Conservation (phyloP, 2,888 invertebrate genomes). For the Orchesella flavescens region DNA sequence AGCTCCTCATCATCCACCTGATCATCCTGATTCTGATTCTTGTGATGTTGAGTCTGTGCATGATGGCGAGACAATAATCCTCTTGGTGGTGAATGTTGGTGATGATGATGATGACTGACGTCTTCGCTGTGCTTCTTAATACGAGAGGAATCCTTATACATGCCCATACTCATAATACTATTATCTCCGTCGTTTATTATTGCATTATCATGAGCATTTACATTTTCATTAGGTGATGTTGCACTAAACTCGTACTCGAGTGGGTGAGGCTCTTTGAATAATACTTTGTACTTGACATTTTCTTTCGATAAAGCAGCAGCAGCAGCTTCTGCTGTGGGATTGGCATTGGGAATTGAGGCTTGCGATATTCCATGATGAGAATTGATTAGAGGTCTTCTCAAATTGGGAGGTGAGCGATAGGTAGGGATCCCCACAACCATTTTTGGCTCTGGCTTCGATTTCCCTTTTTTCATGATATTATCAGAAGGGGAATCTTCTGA, state of each 20-base stretch:
- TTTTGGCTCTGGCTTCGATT: conserved; percentile 43
- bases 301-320: no score
- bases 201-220: conserved; percentile 29
- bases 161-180: conserved; percentile 21
- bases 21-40: conserved; percentile 54
- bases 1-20: neutral
- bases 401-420: conserved; percentile 52
- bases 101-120: conserved; percentile 28
- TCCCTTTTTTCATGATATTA: conserved; percentile 49
- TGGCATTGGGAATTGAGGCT: conserved; percentile 55
- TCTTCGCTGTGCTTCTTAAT: conserved; percentile 24
- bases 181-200: conserved; percentile 30
- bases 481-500: conserved; percentile 21
- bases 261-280: conserved; percentile 55
- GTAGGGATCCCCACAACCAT: conserved; percentile 58
- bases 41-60: conserved; percentile 22
- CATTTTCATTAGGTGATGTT: neutral
- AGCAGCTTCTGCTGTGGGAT: conserved; percentile 53
- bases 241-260: conserved; percentile 5
- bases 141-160: conserved; percentile 46
- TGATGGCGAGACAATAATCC: conserved; percentile 20
- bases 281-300: conserved; percentile 46
- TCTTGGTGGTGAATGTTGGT: conserved; percentile 7
- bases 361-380: conserved; percentile 58
- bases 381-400: conserved; percentile 37